phyloP scores from a whole-genome alignment of 2,888 invertebrate species.

The Malthinus flaveolus region DNA sequence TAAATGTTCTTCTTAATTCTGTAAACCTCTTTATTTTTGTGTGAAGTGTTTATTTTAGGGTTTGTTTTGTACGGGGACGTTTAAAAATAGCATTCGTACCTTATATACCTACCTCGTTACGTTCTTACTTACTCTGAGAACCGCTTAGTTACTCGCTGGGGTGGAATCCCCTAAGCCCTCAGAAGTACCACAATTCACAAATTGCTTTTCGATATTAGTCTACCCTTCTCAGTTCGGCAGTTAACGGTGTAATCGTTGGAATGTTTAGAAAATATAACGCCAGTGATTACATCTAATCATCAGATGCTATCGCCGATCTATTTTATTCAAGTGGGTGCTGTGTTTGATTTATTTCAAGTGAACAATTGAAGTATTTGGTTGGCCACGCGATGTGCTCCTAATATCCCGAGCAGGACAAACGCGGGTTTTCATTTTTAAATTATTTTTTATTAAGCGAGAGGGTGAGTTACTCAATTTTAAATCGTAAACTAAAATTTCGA shows the following conservation, averaged over 20 bases:
- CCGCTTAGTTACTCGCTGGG: constrained; percentile 41
- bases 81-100: background rate
- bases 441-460: no score
- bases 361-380: constrained; percentile 12
- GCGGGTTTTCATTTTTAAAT: no score
- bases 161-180: constrained; percentile 44
- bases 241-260: constrained; percentile 31
- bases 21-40: constrained; percentile 6
- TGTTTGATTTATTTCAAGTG: constrained; percentile 16
- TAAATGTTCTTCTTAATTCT: no score
- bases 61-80: no score
- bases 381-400: background rate
- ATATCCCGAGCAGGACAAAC: no score
- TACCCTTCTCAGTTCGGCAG: constrained; percentile 35
- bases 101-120: constrained; percentile 16
- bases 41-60: background rate
- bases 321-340: constrained; percentile 23
- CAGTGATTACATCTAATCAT: constrained; percentile 33
- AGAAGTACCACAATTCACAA: constrained; percentile 54
- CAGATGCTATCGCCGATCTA: constrained; percentile 20
- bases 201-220: constrained; percentile 53
- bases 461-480: no score
- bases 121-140: constrained; percentile 25
- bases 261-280: constrained; percentile 31
- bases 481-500: no score